Base-by-base conservation (phyloP, 2,113 vertebrate species). In the Scopus umbretta region DNA sequence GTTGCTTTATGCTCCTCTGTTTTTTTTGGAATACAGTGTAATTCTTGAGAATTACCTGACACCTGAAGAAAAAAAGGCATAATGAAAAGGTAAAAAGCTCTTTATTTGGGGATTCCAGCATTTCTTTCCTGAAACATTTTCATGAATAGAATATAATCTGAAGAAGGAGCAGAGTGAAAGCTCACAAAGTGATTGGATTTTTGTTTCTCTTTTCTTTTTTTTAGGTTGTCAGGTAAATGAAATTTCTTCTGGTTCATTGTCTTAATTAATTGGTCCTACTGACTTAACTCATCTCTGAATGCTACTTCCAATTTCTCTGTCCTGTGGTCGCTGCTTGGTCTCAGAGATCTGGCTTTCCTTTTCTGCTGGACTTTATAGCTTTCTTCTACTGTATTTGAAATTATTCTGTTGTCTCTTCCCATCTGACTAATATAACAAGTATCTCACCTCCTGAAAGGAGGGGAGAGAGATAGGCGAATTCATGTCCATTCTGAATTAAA, bases 161-260 rank as follows among this genome's bases (percentile, higher is more conserved):
- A 83, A 76, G 65, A 82, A 72, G 56, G 17, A 47, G 27, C 25
- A 68, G 36, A 79, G 36, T 0, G 10, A 72, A 89, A 79, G 32
- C 49, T 59, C 17, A 32, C n/a, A 68, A 52, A 26, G 16, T 53
- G 63, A 90, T 80, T 86, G 56, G 43, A 42, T 22, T 23, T 68
- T 42, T 45, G 79, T 80, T 73, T 53, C 27, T 61, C 8, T 71
- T 86, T 78, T 70, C 21, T 83, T 63, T 83, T 75, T n/a, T 83
- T 75, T n/a, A 76, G 6, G 30, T 80, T 96, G 58, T 85, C 30
- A 47, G 59, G 50, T 92, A 96, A 96, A 96, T 95, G 43, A 94
- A 90, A 86, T 91, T 92, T 91, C 90, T 96, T 97, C 68, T 17
- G 6, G 30, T 73, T 92, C 93, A 76, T 84, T 89, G 68, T 92